A percentile compares a stretch with the other conserved stretches of the same genome.
Evolutionary conservation across 1,140 invertebrate species (phyloP).

Genomic region (Sycophila sp.): DNA sequence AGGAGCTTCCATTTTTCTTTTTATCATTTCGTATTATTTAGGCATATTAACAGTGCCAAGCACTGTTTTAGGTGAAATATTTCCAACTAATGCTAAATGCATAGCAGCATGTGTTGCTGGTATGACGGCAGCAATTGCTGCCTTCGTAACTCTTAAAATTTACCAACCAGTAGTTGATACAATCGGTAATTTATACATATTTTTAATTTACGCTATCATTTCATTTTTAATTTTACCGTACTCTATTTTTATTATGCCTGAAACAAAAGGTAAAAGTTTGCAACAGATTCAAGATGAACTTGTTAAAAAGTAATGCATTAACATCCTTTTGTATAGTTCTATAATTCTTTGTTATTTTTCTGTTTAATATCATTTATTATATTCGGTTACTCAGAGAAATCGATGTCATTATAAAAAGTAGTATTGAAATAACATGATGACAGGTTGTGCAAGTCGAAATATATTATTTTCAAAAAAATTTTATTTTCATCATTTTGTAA

Average conservation of each 20-base stretch:
- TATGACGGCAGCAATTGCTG: constrained; percentile 75
- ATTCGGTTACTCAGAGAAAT: no score
- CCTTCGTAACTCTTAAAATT: constrained; percentile 78
- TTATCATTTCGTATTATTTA: constrained; percentile 49
- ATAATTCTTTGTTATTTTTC: no score
- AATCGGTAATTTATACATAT: constrained; percentile 59
- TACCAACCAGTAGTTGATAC: constrained; percentile 72
- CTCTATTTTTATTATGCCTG: constrained; percentile 73
- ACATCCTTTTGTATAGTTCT: no score
- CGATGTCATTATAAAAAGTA: no score
- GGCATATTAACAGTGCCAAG: constrained; percentile 77
- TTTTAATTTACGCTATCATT: constrained; percentile 31
- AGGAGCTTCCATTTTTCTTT: constrained; percentile 34
- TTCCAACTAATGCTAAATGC: constrained; percentile 73
- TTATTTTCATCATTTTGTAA: no score
- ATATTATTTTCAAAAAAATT: no score
- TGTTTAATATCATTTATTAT: no score
- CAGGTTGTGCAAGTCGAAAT: no score
- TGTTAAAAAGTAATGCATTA: no score
- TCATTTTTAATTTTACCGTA: constrained; percentile 71
- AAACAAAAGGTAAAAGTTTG: constrained; percentile 83
- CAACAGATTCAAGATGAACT: constrained; percentile 49
- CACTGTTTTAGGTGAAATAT: no score
- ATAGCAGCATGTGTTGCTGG: constrained; percentile 75
- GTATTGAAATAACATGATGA: no score